Evolutionary conservation across 2,113 vertebrate species (phyloP).

Genomic region (Clarias magur): DNA sequence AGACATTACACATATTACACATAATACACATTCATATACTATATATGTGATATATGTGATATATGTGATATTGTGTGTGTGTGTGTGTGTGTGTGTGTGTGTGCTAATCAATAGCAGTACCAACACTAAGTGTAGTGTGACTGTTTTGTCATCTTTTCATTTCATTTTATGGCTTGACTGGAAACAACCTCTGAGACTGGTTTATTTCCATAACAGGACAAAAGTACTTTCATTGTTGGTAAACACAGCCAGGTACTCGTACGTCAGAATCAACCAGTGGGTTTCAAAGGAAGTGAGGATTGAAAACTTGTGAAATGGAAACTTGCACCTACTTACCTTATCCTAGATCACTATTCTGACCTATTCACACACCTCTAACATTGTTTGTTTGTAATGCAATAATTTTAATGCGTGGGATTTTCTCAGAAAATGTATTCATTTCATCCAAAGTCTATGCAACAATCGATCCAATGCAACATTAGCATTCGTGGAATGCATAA

Average conservation of each 20-base stretch:
- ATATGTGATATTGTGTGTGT: background rate
- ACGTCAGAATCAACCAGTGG: background rate
- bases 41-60: too few species aligned
- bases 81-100: background rate
- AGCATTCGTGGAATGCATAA: background rate
- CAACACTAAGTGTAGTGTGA: background rate
- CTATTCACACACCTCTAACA: background rate
- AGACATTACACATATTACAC: too few species aligned
- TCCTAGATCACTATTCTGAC: background rate
- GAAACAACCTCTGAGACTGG: background rate
- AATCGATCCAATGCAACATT: background rate
- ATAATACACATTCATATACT: too few species aligned
- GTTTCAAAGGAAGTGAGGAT: slow-evolving; percentile 25
- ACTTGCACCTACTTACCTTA: background rate
- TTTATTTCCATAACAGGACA: slow-evolving; percentile 18
- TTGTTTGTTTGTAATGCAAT: background rate
- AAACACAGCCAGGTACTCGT: slow-evolving; percentile 12
- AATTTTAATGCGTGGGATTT: background rate
- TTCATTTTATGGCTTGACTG: background rate
- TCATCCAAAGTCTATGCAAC: background rate
- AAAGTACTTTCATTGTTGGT: slow-evolving; percentile 45
- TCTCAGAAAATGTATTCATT: background rate
- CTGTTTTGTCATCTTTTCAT: background rate
- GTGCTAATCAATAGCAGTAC: background rate
- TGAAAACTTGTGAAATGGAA: slow-evolving; percentile 26